Evolutionary conservation across 2,888 invertebrate species (phyloP).

Genomic region (Melikaiella ostensackeni): DNA sequence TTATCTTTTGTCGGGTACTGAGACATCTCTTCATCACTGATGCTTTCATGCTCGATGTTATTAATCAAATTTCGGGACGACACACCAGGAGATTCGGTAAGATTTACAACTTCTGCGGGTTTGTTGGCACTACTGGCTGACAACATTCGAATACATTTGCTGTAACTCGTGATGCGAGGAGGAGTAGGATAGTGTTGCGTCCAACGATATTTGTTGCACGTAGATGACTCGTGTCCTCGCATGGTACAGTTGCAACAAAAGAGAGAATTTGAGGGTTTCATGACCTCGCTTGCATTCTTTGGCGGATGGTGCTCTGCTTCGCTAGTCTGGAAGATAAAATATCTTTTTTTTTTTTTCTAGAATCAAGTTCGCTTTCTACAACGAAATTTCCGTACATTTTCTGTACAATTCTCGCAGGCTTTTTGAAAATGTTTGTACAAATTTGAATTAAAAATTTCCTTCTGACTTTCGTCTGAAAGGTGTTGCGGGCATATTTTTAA

Average conservation of each 20-base stretch:
- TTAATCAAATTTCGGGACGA: background rate
- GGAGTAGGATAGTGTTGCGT: constrained; percentile 70
- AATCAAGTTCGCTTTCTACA: too few species aligned
- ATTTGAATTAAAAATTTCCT: too few species aligned
- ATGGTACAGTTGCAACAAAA: constrained; percentile 77
- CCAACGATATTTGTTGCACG: constrained; percentile 67
- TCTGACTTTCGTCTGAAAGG: too few species aligned
- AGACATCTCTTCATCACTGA: background rate
- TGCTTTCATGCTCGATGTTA: background rate
- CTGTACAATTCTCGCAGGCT: too few species aligned
- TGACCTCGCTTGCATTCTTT: constrained; percentile 53
- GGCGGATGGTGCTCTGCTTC: constrained; percentile 66
- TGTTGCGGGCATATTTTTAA: too few species aligned
- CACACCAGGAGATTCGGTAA: background rate
- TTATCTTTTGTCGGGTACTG: background rate
- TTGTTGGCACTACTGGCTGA: background rate
- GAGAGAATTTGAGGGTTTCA: constrained; percentile 70
- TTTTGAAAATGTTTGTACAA: too few species aligned
- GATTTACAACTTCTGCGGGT: background rate
- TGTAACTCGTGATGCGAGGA: constrained; percentile 62
- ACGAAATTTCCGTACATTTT: too few species aligned
- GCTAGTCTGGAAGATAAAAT: constrained; percentile 60
- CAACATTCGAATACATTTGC: background rate
- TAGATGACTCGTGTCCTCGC: constrained; percentile 74
- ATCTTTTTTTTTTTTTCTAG: too few species aligned